Evolutionary conservation across 2,888 invertebrate genomes (phyloP), one percentile per base, ranked within the genome.

Genomic region (Linnaemya vulpina): DNA sequence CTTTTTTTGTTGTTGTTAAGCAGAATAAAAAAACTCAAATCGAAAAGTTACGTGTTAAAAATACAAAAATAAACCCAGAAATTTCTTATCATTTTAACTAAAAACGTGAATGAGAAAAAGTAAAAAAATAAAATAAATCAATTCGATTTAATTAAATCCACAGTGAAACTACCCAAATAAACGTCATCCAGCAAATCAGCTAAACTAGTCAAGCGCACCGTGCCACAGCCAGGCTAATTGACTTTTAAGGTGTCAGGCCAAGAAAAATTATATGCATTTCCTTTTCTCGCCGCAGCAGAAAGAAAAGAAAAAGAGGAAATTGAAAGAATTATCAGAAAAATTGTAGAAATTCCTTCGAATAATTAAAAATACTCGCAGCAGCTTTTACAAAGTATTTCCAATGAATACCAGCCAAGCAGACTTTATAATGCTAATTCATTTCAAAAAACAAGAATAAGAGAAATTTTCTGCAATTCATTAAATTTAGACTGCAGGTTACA

Each of bases 91-190:
- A n/a, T 3, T 25, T 11, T 10, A 20, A 0, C 22, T 53, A 10
- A 11, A n/a, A 22, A 22, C n/a, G 5, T 25, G 25, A 55, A 25
- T 55, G 8, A 8, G 8, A 15, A 35, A 20, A 49, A 10, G 25
- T 43, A 17, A 60, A 30, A 30, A 13, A 49, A 7, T 7, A 40
- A 25, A 58, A n/a, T n/a, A 55, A 46, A 67, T 3, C 3, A n/a
- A 58, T 73, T 74, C 49, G 60, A 74, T 74, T 80, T 71, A 77
- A 77, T 62, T 51, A 25, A 77, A 76, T 49, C 30, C 60, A 60
- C 35, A 71, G 62, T 4, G 51, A 81, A 84, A 84, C 73, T 74
- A 81, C 68, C 73, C 81, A 81, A 77, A 68, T 81, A 84, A 84
- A 74, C 73, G 17, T 55, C 68, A 58, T 75, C 30, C 40, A 53